These are phyloP conservation scores for Rhagium mordax DNA, from an alignment of 2,888 invertebrate species.

Conservation along the genomic window DNA sequence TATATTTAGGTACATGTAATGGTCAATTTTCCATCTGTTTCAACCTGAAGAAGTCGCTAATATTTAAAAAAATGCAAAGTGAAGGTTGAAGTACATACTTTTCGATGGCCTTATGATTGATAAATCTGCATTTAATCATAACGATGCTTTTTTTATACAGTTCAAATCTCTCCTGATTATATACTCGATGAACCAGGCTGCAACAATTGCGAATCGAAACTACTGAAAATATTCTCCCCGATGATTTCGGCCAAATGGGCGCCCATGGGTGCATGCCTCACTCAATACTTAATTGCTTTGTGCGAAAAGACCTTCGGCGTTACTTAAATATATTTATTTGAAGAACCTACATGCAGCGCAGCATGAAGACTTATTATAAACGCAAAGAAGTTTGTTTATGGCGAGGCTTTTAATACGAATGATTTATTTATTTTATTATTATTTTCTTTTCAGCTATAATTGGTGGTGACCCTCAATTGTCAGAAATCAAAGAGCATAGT, in stretches of 20 bases:
- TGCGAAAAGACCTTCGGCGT: constrained; percentile 46
- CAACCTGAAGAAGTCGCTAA: too few species aligned
- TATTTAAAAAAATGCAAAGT: too few species aligned
- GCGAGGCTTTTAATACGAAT: constrained; percentile 31
- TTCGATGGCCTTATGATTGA: too few species aligned
- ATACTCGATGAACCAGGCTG: too few species aligned
- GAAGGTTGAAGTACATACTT: too few species aligned
- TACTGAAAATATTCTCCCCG: background rate
- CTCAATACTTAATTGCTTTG: constrained; percentile 34
- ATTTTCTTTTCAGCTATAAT: constrained; percentile 14
- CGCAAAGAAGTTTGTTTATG: constrained; percentile 35
- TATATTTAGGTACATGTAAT: too few species aligned
- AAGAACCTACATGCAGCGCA: constrained; percentile 48
- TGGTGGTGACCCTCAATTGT: background rate
- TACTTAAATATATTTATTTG: constrained; percentile 50
- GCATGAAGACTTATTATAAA: constrained; percentile 32
- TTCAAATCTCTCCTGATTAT: too few species aligned
- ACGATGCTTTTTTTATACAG: too few species aligned
- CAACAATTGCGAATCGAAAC: too few species aligned
- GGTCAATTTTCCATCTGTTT: too few species aligned
- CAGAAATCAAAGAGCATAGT: background rate
- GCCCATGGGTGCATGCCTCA: constrained; percentile 24
- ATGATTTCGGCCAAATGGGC: background rate
- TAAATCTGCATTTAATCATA: too few species aligned
- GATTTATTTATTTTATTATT: background rate